phyloP scores from a whole-genome alignment of 2,113 vertebrate genomes.

The Gavialis gangeticus region DNA sequence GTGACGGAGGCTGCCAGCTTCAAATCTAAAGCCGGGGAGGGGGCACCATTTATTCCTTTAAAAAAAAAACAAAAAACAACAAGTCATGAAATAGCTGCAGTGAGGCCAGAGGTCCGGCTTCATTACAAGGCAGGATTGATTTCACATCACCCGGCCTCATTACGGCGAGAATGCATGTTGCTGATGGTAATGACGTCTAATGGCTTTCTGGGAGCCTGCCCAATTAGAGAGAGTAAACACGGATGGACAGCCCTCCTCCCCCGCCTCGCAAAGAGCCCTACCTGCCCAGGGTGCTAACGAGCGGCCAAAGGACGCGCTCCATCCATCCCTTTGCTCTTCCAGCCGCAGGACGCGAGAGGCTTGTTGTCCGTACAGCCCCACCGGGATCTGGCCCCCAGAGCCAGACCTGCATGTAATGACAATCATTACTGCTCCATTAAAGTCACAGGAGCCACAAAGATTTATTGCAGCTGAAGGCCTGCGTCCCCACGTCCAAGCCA shows the following conservation, averaged over 20 bases:
- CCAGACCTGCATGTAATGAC: neutral
- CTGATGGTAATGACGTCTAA: neutral
- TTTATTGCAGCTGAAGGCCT: neutral
- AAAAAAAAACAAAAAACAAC: neutral
- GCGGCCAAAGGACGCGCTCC: neutral
- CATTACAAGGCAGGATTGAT: neutral
- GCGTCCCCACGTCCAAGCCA: neutral
- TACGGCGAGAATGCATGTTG: neutral
- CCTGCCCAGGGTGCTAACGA: neutral
- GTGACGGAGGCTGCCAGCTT: neutral
- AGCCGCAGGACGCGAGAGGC: neutral
- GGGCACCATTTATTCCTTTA: neutral
- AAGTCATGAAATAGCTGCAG: neutral
- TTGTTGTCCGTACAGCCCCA: neutral
- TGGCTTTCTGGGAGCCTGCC: neutral
- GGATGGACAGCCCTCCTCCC: neutral
- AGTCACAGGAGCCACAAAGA: neutral
- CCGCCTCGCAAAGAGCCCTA: neutral
- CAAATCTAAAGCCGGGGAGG: neutral
- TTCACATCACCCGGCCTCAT: conserved; percentile 3
- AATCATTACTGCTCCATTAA: neutral
- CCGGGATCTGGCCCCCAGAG: neutral
- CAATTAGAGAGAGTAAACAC: neutral
- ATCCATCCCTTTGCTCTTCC: neutral
- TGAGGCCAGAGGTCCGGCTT: neutral